Base-by-base conservation (phyloP, 2,888 invertebrate genomes). In the Beris chalybata region DNA sequence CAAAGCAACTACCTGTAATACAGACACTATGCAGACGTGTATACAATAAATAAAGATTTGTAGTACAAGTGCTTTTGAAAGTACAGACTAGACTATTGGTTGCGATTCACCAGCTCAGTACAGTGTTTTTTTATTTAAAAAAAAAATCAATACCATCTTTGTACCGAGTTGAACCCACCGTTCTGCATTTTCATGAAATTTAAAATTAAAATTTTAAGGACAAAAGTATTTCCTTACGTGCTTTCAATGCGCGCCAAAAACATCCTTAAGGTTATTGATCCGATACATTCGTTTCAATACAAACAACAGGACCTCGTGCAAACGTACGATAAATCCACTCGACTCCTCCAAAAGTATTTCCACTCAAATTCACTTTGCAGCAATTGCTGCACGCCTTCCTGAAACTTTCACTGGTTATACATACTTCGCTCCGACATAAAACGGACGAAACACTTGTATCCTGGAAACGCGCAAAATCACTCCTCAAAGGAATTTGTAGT, bases 331-430 rank as follows among this genome's bases (percentile, higher is more conserved):
- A 5, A 9, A 29, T 31, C 38, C 38, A 38, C 9, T 38, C 38
- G 7, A 38, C 38, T 38, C 9, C 38, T 9, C 38, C 7, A 22
- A n/a, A 58, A 56, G n/a, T 44, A 56, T 43, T 22, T 44, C 22
- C 56, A 15, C 56, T 56, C 56, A 55, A 55, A 55, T 55, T 55
- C 7, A 13, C 43, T 43, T 56, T 44, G 22, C 30, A n/a, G 45
- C 22, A 44, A 45, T 45, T 9, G 45, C 15, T 47, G 45, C 22
- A 44, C 45, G 45, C 3, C 45, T 12, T 30, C 4, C 4, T 9
- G n/a, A 30, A 58, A 56, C 56, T 56, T 56, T 56, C 56, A 56
- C 56, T 56, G 43, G 11, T 56, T 43, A n/a, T n/a, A 38, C 38
- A 38, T 45, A 29, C 15, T 45, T 9, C 38, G 9, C 38, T 38